A percentile compares a stretch with the other conserved stretches of the same genome.
Evolutionary conservation across 2,888 invertebrate genomes (phyloP).

Genomic region (Pristionchus exspectatus): DNA sequence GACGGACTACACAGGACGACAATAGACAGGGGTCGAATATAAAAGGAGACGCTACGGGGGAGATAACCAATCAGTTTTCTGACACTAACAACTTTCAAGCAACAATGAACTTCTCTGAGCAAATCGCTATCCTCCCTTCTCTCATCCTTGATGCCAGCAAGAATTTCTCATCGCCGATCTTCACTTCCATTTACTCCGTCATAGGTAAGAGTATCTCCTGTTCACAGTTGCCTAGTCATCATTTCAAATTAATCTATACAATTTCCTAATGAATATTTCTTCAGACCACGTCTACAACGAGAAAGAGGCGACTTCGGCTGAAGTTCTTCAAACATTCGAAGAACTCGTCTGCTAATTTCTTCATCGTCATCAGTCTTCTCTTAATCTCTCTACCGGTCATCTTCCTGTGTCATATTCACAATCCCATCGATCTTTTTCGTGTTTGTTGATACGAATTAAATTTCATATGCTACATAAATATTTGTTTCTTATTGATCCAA

Average conservation of each 20-base stretch:
- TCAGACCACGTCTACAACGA: neutral
- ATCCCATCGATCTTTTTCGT: neutral
- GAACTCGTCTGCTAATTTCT: no score
- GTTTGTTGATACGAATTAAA: neutral
- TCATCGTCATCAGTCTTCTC: neutral
- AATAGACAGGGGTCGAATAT: neutral
- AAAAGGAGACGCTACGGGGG: neutral
- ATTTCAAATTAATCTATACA: neutral
- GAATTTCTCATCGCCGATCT: neutral
- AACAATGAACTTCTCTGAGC: conserved; percentile 11
- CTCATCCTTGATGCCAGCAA: conserved; percentile 10
- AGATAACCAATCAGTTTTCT: neutral
- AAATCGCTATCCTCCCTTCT: neutral
- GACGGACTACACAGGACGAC: neutral
- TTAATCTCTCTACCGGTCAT: neutral
- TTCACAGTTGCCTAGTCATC: neutral
- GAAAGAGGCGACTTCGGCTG: neutral
- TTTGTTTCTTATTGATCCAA: no score
- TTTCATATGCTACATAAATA: no score
- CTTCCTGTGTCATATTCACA: neutral
- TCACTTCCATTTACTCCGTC: neutral
- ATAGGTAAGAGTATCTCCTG: neutral
- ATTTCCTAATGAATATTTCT: neutral
- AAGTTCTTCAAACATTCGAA: neutral
- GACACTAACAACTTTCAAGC: neutral